A percentile compares a stretch with the other conserved stretches of the same genome.
These are phyloP conservation scores for Alouatta palliata DNA, from an alignment of 2,113 vertebrate species.

Conservation along the genomic window DNA sequence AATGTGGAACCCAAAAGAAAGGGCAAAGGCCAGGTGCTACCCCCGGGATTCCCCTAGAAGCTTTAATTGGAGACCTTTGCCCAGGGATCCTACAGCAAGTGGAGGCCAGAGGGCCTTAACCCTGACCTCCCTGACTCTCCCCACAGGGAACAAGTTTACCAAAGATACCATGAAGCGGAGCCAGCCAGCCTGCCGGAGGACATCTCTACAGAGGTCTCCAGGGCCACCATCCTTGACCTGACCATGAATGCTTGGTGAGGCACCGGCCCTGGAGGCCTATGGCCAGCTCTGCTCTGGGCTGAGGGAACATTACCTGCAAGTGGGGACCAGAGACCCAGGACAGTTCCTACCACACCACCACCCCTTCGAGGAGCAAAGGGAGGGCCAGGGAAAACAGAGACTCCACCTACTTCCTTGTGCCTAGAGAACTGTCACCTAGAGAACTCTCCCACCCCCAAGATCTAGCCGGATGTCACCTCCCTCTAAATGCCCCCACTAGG, in stretches of 20 bases:
- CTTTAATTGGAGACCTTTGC: not conserved
- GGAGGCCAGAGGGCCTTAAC: not conserved
- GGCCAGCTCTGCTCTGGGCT: not conserved
- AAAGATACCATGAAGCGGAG: constrained; percentile 93
- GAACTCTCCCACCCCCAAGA: not conserved
- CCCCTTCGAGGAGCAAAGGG: too few relatives aligned
- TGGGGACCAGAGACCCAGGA: not conserved
- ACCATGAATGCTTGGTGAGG: constrained; percentile 83
- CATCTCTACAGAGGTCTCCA: constrained; percentile 84
- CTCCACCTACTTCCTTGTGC: rapidly evolving
- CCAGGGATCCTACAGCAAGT: rapidly evolving
- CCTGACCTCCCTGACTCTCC: not conserved
- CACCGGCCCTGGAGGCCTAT: rapidly evolving
- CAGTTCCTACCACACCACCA: not conserved
- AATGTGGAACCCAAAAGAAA: not conserved
- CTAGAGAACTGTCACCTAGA: not conserved
- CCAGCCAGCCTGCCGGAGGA: constrained; percentile 87
- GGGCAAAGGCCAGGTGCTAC: not conserved
- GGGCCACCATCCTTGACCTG: constrained; percentile 83
- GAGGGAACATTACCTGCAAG: not conserved
- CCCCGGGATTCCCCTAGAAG: not conserved
- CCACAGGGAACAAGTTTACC: constrained; percentile 88
- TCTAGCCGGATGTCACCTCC: too few relatives aligned
- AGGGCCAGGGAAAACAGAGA: not conserved
- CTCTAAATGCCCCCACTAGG: too few relatives aligned